These are phyloP conservation scores for Tigriopus californicus DNA, from an alignment of 2,888 invertebrate species.

Conservation along the genomic window DNA sequence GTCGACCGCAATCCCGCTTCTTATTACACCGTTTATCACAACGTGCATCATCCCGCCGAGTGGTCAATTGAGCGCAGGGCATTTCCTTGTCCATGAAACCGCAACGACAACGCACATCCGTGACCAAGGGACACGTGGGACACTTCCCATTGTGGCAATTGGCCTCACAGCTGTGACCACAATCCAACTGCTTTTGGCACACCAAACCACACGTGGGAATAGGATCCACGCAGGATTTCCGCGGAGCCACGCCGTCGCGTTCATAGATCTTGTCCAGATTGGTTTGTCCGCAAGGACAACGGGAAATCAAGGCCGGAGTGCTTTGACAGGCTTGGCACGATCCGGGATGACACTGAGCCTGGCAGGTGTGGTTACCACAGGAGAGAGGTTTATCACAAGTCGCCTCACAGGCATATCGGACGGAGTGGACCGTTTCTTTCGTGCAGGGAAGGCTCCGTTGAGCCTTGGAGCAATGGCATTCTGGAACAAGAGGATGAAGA, in stretches of 20 bases:
- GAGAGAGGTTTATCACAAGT: not conserved
- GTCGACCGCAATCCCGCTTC: constrained; percentile 63
- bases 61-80: constrained; percentile 48
- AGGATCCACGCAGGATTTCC: constrained; percentile 55
- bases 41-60: constrained; percentile 48
- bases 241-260: constrained; percentile 23
- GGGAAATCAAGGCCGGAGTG: constrained; percentile 35
- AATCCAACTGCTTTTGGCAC: constrained; percentile 42
- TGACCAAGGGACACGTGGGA: constrained; percentile 49
- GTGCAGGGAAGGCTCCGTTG: constrained; percentile 43
- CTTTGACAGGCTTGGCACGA: constrained; percentile 49
- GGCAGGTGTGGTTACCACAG: constrained; percentile 49
- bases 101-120: constrained; percentile 61
- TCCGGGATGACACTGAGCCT: constrained; percentile 44
- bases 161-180: constrained; percentile 52
- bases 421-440: constrained; percentile 27
- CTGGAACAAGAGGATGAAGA: not conserved
- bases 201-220: constrained; percentile 57
- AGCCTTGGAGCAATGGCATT: constrained; percentile 48
- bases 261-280: constrained; percentile 25
- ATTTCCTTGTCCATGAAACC: constrained; percentile 64
- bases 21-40: constrained; percentile 83
- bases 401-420: not conserved
- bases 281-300: constrained; percentile 57
- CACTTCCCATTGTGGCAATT: constrained; percentile 41